phyloP scores from a whole-genome alignment of 2,888 invertebrate species.

The Dione juno region DNA sequence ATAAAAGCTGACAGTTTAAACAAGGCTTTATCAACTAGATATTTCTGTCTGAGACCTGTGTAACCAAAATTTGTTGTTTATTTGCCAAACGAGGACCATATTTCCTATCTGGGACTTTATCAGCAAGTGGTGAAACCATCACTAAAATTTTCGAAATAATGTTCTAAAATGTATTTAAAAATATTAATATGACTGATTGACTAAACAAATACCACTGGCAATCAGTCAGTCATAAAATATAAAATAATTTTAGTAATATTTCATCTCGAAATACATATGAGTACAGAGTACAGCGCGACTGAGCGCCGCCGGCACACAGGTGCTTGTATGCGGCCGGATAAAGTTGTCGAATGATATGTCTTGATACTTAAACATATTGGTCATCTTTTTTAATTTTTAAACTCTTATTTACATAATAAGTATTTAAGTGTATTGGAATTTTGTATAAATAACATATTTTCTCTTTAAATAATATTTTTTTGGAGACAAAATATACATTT shows the following conservation, averaged over 20 bases:
- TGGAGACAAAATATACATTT: no score
- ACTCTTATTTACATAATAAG: background rate
- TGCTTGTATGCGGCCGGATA: slow-evolving; percentile 22
- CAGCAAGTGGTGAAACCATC: no score
- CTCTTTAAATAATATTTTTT: no score
- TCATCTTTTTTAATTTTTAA: background rate
- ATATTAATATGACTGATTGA: background rate
- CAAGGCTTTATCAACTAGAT: no score
- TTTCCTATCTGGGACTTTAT: no score
- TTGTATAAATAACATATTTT: no score
- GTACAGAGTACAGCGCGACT: background rate
- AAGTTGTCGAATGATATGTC: slow-evolving; percentile 5
- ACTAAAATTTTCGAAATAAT: no score
- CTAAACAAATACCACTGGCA: background rate
- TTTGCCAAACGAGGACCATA: no score
- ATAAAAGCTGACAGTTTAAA: no score
- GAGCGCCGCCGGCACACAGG: slow-evolving; percentile 21
- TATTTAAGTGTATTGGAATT: background rate
- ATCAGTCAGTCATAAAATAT: background rate
- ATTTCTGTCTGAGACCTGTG: no score
- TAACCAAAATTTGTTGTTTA: no score
- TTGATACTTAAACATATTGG: slow-evolving; percentile 10
- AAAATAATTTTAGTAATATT: background rate
- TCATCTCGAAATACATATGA: slow-evolving; percentile 3
- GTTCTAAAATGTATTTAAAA: no score